Conservation (phyloP, 2,113 vertebrate species). For the Heterotis niloticus region DNA sequence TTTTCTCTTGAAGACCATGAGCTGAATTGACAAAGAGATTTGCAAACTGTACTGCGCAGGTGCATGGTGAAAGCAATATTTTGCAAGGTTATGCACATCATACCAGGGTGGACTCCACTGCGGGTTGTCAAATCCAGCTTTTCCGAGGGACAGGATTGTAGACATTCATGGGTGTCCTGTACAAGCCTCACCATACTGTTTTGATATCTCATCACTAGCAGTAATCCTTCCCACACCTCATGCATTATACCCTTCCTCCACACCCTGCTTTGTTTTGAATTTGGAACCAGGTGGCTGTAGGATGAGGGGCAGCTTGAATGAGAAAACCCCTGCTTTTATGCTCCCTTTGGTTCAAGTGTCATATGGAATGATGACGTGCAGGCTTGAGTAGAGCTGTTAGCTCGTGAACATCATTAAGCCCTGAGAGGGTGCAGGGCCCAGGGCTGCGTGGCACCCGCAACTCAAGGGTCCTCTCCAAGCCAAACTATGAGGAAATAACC, state of each 20-base stretch:
- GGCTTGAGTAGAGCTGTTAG: constrained; percentile 54
- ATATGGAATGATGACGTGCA: constrained; percentile 12
- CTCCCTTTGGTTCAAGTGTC: not conserved
- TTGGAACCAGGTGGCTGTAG: too few relatives aligned
- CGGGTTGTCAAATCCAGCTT: too few relatives aligned
- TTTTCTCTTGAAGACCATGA: too few relatives aligned
- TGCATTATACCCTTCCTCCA: not conserved
- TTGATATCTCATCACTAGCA: not conserved
- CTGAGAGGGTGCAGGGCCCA: constrained; percentile 30
- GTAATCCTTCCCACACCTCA: constrained; percentile 6
- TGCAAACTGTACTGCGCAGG: too few relatives aligned
- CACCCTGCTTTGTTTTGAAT: too few relatives aligned
- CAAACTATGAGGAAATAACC: constrained; percentile 48
- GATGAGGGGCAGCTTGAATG: not conserved
- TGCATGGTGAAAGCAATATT: too few relatives aligned
- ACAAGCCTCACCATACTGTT: not conserved
- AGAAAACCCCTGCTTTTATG: not conserved
- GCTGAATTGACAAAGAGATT: too few relatives aligned
- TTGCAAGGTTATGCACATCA: too few relatives aligned
- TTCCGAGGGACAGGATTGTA: too few relatives aligned
- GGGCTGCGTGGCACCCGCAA: not conserved
- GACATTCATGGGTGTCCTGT: too few relatives aligned
- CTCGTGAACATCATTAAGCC: constrained; percentile 34
- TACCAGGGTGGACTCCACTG: too few relatives aligned
- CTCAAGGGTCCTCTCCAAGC: constrained; percentile 37